Base-by-base conservation (phyloP, 1,140 invertebrate species). In the Caenorhabditis remanei region DNA sequence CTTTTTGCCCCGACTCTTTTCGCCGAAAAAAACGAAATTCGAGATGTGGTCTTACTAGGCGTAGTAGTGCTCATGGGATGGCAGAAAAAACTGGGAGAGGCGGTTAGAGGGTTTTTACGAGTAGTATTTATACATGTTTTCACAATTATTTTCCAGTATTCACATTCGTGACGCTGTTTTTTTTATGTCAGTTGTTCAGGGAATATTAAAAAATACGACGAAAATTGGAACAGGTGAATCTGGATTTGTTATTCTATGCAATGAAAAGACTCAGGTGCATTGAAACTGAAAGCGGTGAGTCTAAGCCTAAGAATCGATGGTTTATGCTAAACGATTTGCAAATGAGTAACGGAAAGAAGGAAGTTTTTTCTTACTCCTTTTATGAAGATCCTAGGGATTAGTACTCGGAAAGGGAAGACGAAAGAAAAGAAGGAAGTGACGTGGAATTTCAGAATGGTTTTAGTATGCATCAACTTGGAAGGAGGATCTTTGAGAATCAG, bases 11-110 rank as follows among this genome's bases (percentile, higher is more conserved):
- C 14, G 24, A 6, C 11, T 16, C 32, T 40, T 50, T 79, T 79
- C 53, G 46, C 0, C 46, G 14, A 41, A 67, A 67, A 43, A 48
- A 43, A 48, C 40, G 71, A 79, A 79, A 79, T 79, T 79, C 46
- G 71, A 79, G 71, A 79, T 79, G 43, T 43, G 65, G 65, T 71
- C 65, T 43, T 71, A 71, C 65, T 71, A 71, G 65, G 40, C 3
- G 40, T 46, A 71, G 65, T 71, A 24, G 24, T 46, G 21, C 65
- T 71, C 8, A 46, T 71, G 65, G 40, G 32, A 8, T 40, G 21
- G 32, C 13, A 21, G 7, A 71, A 43, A 71, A 71, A 43, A 46
- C 5, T 7, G 21, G 8, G 40, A 19, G 9, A n/a, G 56, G 56
- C 8, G 56, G n/a, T 7, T 8, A 13, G n/a, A n/a, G 56, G 56